Evolutionary conservation across 1,140 invertebrate genomes (phyloP).

Genomic region (Drosophila ambigua): DNA sequence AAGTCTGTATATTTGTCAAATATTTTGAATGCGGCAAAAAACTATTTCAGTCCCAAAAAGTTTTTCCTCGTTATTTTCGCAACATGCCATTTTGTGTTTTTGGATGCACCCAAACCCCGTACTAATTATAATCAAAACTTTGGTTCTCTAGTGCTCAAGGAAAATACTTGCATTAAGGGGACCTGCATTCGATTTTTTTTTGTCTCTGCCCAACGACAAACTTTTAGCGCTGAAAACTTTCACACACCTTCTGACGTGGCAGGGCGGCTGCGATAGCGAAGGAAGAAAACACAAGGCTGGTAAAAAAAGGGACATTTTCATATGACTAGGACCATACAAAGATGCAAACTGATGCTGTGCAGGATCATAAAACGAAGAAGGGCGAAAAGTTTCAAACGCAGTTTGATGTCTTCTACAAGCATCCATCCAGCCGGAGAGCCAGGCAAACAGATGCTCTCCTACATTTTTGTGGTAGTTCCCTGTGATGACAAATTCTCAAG

Average conservation of each 20-base stretch:
- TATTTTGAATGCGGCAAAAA: too few relatives aligned
- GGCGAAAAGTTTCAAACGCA: constrained; percentile 52
- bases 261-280: background rate
- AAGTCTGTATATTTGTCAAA: too few relatives aligned
- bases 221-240: constrained; percentile 52
- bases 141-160: constrained; percentile 25
- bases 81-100: too few relatives aligned
- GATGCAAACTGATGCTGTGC: constrained; percentile 31
- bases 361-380: constrained; percentile 33
- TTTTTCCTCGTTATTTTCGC: too few relatives aligned
- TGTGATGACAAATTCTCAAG: constrained; percentile 52
- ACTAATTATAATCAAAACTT: constrained; percentile 35
- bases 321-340: constrained; percentile 50
- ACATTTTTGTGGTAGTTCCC: constrained; percentile 18
- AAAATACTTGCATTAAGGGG: constrained; percentile 56
- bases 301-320: constrained; percentile 40
- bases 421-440: background rate
- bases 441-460: constrained; percentile 22
- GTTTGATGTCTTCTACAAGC: constrained; percentile 54
- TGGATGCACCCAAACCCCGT: too few relatives aligned
- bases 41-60: too few relatives aligned
- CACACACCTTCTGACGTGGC: constrained; percentile 61
- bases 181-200: constrained; percentile 34
- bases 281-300: too few relatives aligned
- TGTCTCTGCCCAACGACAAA: constrained; percentile 20